phyloP scores from a whole-genome alignment of 2,797 vertebrate species.

The Oreortyx pictus region DNA sequence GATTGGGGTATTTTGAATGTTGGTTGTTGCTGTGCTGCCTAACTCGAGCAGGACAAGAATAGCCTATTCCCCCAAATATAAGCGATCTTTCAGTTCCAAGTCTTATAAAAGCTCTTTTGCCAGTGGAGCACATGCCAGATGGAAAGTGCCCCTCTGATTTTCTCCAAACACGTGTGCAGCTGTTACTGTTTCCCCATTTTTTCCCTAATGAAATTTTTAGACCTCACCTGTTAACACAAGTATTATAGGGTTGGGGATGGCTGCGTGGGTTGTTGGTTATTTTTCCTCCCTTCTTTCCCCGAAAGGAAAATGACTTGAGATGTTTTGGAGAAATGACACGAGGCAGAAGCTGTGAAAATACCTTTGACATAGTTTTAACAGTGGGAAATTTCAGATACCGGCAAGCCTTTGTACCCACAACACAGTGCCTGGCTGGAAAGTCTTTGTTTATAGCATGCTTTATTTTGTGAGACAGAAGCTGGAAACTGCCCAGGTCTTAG shows the following conservation, averaged over 20 bases:
- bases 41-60: conserved; percentile 51
- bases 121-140: conserved; percentile 69
- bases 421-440: conserved; percentile 35
- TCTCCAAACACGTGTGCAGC: conserved; percentile 74
- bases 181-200: conserved; percentile 74
- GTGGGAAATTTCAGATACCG: conserved; percentile 42
- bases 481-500: conserved; percentile 55
- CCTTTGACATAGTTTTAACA: background rate
- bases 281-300: background rate
- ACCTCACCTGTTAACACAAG: conserved; percentile 77
- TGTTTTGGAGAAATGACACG: conserved; percentile 5
- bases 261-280: background rate
- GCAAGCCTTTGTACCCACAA: conserved; percentile 26
- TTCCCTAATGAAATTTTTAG: conserved; percentile 80
- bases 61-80: conserved; percentile 72
- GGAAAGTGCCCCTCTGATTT: conserved; percentile 72
- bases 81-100: conserved; percentile 61
- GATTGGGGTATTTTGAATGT: background rate
- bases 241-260: conserved; percentile 1
- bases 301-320: conserved; percentile 55
- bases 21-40: conserved; percentile 49
- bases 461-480: conserved; percentile 30
- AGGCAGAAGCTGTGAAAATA: background rate
- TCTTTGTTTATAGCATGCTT: conserved; percentile 52
- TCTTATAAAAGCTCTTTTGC: conserved; percentile 54